These are phyloP conservation scores for Ceratina calcarata DNA, from an alignment of 1,140 invertebrate species.

Conservation along the genomic window DNA sequence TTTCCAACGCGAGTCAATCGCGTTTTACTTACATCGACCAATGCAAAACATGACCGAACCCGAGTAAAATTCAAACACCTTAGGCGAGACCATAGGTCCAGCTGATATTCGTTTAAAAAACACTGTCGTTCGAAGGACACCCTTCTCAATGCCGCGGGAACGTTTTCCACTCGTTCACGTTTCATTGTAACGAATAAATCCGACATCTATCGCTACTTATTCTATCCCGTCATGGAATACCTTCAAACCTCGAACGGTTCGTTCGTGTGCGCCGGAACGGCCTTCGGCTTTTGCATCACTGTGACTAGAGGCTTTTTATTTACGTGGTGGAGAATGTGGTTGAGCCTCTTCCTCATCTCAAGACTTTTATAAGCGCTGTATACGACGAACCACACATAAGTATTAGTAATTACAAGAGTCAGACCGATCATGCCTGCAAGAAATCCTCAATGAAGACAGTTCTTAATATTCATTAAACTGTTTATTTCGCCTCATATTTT, in stretches of 20 bases:
- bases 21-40: neutral
- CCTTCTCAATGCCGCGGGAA: neutral
- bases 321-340: slow-evolving; percentile 71
- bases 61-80: neutral
- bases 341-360: slow-evolving; percentile 74
- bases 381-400: slow-evolving; percentile 80
- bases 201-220: slow-evolving; percentile 19
- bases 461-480: neutral
- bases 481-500: neutral
- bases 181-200: slow-evolving; percentile 20
- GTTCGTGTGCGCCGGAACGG: slow-evolving; percentile 32
- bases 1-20: slow-evolving; percentile 12
- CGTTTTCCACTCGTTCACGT: neutral
- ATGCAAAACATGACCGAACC: neutral
- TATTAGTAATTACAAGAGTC: slow-evolving; percentile 69
- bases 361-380: slow-evolving; percentile 79
- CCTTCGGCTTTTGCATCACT: slow-evolving; percentile 40
- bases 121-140: slow-evolving; percentile 13
- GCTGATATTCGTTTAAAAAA: slow-evolving; percentile 26
- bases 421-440: slow-evolving; percentile 70
- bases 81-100: neutral
- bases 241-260: slow-evolving; percentile 58
- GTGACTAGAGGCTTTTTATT: slow-evolving; percentile 55
- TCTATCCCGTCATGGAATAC: slow-evolving; percentile 4
- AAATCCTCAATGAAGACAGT: neutral